Evolutionary conservation across 2,113 vertebrate genomes (phyloP).

Genomic region (Chaetorhynchus papuensis): DNA sequence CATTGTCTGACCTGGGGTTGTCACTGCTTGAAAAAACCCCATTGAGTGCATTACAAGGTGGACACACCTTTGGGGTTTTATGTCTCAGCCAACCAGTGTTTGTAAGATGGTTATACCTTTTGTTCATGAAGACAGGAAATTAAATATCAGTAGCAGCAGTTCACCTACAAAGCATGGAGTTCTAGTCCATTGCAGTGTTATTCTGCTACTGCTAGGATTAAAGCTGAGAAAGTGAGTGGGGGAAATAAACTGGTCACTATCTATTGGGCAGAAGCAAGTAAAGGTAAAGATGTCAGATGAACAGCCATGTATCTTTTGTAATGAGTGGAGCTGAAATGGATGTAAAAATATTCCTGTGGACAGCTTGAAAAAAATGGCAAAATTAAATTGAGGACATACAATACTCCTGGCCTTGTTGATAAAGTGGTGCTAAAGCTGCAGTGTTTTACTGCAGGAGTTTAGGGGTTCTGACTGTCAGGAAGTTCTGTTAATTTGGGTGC

Average conservation of each 20-base stretch:
- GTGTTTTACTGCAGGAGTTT: neutral
- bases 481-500: neutral
- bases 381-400: neutral
- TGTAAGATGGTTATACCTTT: neutral
- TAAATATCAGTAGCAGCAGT: neutral
- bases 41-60: neutral
- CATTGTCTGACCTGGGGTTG: neutral
- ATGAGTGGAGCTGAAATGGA: neutral
- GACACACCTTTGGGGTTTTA: slow-evolving; percentile 25
- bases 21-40: neutral
- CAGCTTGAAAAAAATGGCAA: neutral
- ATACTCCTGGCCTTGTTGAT: neutral
- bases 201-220: neutral
- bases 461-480: neutral
- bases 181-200: neutral
- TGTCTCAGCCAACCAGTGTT: slow-evolving; percentile 31
- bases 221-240: neutral
- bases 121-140: neutral
- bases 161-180: neutral
- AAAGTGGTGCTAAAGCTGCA: neutral
- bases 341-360: neutral
- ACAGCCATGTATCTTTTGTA: neutral
- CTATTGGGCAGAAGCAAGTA: neutral
- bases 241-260: neutral
- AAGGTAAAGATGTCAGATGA: neutral